Conservation (phyloP, 1,140 invertebrate species). For the Sitodiplosis mosellana region DNA sequence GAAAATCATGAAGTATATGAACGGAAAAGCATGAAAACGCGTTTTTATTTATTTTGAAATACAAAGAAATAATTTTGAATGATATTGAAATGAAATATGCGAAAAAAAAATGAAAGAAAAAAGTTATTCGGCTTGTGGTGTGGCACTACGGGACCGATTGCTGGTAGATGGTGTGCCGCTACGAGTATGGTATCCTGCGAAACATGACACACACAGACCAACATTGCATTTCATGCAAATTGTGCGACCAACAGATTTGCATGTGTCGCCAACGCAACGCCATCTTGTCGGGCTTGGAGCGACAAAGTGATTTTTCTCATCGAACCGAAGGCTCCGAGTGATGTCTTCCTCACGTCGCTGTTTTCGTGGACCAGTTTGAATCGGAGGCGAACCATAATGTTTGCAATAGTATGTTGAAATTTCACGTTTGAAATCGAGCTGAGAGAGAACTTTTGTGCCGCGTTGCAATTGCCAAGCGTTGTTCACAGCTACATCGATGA, state of each 20-base stretch:
- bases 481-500: slow-evolving; percentile 12
- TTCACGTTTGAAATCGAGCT: neutral
- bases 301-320: neutral
- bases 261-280: slow-evolving; percentile 3
- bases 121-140: too few relatives aligned
- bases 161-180: too few relatives aligned
- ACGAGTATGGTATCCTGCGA: slow-evolving; percentile 2
- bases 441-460: slow-evolving; percentile 1
- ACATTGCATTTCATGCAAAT: slow-evolving; percentile 6
- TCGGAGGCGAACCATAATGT: slow-evolving; percentile 3
- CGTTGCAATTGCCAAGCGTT: slow-evolving; percentile 10
- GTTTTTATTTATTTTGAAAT: too few relatives aligned
- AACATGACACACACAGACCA: slow-evolving; percentile 7
- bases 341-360: neutral
- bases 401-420: slow-evolving; percentile 2
- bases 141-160: too few relatives aligned
- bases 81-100: too few relatives aligned
- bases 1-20: too few relatives aligned
- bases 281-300: neutral
- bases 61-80: too few relatives aligned
- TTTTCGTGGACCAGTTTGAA: neutral
- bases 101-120: too few relatives aligned
- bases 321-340: neutral
- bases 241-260: slow-evolving; percentile 2
- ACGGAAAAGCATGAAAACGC: too few relatives aligned